Percentiles rank a stretch among this genome's conserved stretches.
Evolutionary conservation across 2,113 vertebrate genomes (phyloP).

Genomic region (Amazona vittata): DNA sequence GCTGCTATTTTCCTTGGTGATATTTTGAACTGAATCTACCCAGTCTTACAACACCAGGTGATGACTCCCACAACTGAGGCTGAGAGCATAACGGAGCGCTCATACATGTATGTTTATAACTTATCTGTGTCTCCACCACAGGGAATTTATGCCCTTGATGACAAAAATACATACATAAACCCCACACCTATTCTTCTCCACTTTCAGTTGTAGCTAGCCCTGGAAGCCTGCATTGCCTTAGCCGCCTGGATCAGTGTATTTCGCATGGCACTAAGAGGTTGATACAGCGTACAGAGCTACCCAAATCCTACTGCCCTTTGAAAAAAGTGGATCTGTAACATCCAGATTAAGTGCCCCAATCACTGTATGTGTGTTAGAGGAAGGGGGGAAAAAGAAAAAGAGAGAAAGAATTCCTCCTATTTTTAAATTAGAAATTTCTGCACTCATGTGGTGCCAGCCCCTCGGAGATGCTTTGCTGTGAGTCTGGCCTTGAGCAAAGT

Average conservation of each 20-base stretch:
- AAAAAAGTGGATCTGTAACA: neutral
- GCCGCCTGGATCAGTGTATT: neutral
- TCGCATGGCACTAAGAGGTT: neutral
- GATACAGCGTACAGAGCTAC: neutral
- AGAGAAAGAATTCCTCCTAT: neutral
- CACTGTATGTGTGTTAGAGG: neutral
- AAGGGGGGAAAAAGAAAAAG: accelerated
- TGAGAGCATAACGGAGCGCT: neutral
- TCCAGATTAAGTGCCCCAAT: neutral
- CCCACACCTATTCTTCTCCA: constrained; percentile 21
- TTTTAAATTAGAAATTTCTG: neutral
- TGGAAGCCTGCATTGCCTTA: neutral
- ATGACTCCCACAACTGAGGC: neutral
- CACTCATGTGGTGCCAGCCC: accelerated
- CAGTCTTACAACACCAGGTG: neutral
- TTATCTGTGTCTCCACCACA: neutral
- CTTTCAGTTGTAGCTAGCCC: neutral
- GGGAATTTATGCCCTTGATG: neutral
- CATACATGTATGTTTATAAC: neutral
- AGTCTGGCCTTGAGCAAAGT: neutral
- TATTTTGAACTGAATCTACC: neutral
- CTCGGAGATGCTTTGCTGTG: neutral
- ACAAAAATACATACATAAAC: constrained; percentile 35
- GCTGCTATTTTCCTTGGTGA: neutral
- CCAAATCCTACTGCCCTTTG: neutral